Conservation (phyloP, 30 jellyfish, hydroid and myxozoan species). For the Pseudorhiza aurosa region DNA sequence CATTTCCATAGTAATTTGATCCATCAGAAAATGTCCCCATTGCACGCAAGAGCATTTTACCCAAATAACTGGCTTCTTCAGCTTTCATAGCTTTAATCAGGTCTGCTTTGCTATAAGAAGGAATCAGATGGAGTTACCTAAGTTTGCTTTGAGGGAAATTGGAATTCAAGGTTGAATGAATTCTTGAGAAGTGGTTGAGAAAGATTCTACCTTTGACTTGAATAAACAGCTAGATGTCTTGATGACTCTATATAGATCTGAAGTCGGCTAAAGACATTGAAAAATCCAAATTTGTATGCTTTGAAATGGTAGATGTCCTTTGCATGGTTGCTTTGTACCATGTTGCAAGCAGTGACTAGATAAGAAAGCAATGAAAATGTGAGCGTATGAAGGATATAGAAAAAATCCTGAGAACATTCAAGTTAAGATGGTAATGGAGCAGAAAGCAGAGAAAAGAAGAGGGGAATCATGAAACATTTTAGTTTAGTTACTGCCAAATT, state of each 20-base stretch:
- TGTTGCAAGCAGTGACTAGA: no score
- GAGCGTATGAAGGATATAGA: no score
- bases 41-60: not conserved
- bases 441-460: no score
- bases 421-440: no score
- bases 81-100: conserved; percentile 7
- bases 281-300: conserved; percentile 31
- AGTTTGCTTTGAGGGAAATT: not conserved
- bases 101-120: conserved; percentile 16
- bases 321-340: no score
- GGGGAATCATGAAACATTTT: no score
- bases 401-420: no score
- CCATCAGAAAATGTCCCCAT: conserved; percentile 10
- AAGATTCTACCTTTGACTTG: not conserved
- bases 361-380: no score
- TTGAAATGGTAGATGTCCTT: not conserved
- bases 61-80: conserved; percentile 11
- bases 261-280: conserved; percentile 56
- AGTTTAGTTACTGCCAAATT: no score
- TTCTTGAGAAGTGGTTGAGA: not conserved
- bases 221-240: not conserved
- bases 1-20: not conserved
- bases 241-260: conserved; percentile 10
- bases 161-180: not conserved
- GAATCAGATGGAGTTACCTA: not conserved